Base-by-base conservation (phyloP, 2,113 vertebrate species). In the Isichthys henryi region DNA sequence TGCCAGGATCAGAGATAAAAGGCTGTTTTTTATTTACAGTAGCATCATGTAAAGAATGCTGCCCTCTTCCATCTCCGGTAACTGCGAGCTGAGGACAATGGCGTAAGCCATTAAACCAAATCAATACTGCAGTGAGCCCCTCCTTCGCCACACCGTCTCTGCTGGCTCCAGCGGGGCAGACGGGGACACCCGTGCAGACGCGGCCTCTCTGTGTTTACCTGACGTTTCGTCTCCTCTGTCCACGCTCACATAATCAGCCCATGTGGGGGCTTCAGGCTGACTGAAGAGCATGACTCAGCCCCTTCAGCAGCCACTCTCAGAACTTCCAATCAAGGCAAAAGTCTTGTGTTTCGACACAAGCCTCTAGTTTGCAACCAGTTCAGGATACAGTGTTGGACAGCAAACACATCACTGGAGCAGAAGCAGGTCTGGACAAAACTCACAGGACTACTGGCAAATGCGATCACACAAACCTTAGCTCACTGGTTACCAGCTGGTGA, bases 41-140 rank as follows among this genome's bases (percentile, higher is more conserved):
- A 13, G 62, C 4, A 70, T 31, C 9, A 70, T 70, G 62, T 70
- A 70, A 31, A 31, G n/a, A 31, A 39, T 80, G 45, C n/a, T 50
- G 48, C 9, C 45, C 23, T 17, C n/a, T 10, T 86, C 83, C 46
- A n/a, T 86, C 83, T 86, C n/a, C 45, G 11, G 83, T 31, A 31
- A 2, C 48, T 86, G 43, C 1, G 46, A 86, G 19, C 7, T 19
- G 39, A 23, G 46, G 82, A 43, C 82, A 48, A 46, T n/a, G 23
- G 82, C 39, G 45, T 27, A 85, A 85, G 23, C 45, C 83, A 86
- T 86, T 86, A 86, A 48, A 86, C 45, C 48, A 86, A 49, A 86
- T 86, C 83, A 50, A 86, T 86, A 48, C 19, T 13, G 45, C 9
- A 27, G 46, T 10, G 45, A 50, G 15, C 48, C 48, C 9, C 45